A percentile compares a stretch with the other conserved stretches of the same genome.
phyloP scores from a whole-genome alignment of 2,797 vertebrate genomes.

The Parambassis ranga region DNA sequence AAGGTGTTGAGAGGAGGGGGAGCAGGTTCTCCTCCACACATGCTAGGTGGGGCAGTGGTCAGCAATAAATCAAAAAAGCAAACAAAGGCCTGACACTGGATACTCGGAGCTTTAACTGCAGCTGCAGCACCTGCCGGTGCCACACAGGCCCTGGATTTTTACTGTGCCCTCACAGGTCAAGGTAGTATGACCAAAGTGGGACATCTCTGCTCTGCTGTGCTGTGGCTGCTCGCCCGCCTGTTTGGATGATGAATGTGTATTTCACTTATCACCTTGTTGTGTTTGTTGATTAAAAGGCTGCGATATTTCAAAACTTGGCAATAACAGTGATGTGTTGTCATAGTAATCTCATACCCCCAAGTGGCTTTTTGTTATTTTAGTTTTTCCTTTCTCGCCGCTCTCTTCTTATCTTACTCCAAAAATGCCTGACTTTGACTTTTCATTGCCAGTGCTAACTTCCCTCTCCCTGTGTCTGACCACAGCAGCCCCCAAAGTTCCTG shows the following conservation, averaged over 20 bases:
- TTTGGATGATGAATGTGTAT: constrained; percentile 25
- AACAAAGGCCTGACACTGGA: constrained; percentile 77
- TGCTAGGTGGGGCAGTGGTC: constrained; percentile 69
- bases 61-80: constrained; percentile 79
- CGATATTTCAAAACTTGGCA: constrained; percentile 51
- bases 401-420: constrained; percentile 83
- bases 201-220: constrained; percentile 2
- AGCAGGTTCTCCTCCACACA: constrained; percentile 58
- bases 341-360: constrained; percentile 65
- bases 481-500: constrained; percentile 71
- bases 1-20: constrained; percentile 75
- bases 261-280: constrained; percentile 60
- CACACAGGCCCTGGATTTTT: constrained; percentile 62
- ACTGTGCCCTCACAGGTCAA: constrained; percentile 51
- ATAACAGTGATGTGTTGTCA: constrained; percentile 64
- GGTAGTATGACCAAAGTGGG: constrained; percentile 19
- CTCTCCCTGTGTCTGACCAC: constrained; percentile 67
- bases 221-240: neutral
- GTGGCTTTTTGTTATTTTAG: constrained; percentile 79
- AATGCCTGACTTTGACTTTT: constrained; percentile 76
- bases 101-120: constrained; percentile 49
- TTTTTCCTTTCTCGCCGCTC: constrained; percentile 73
- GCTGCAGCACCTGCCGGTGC: constrained; percentile 77
- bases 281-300: constrained; percentile 56
- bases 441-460: constrained; percentile 71